Evolutionary conservation across 2,888 invertebrate species (phyloP).

Genomic region (Syrista parreyssii): DNA sequence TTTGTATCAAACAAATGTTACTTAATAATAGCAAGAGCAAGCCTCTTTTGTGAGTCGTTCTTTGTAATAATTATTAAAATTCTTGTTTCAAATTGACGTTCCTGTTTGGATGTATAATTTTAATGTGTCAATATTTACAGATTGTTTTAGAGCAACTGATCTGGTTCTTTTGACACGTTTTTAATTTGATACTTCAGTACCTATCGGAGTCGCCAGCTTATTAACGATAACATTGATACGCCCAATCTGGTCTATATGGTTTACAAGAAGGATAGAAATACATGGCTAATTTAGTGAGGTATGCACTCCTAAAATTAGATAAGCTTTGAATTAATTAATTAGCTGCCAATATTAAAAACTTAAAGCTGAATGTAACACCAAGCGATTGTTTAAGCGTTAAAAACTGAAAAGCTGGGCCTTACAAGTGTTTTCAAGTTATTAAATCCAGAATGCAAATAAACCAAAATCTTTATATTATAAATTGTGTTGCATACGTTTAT

Average conservation of each 20-base stretch:
- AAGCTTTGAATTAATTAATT: background rate
- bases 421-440: background rate
- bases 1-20: background rate
- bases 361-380: background rate
- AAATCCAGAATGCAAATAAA: background rate
- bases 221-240: background rate
- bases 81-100: background rate
- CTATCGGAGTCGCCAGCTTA: background rate
- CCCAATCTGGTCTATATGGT: background rate
- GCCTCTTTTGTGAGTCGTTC: background rate
- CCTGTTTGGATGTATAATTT: background rate
- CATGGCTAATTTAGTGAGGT: background rate
- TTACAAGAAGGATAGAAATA: background rate
- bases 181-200: background rate
- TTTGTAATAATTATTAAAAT: too few species aligned
- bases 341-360: background rate
- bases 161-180: background rate
- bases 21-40: background rate
- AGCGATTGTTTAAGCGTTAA: background rate
- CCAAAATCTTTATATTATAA: background rate
- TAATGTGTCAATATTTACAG: background rate
- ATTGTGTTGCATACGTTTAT: background rate
- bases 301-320: background rate
- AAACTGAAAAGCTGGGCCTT: background rate
- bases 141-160: background rate